Evolutionary conservation across 2,888 invertebrate species (phyloP), one percentile per base, ranked within the genome.

Genomic region (Sinhomidia bicolor): DNA sequence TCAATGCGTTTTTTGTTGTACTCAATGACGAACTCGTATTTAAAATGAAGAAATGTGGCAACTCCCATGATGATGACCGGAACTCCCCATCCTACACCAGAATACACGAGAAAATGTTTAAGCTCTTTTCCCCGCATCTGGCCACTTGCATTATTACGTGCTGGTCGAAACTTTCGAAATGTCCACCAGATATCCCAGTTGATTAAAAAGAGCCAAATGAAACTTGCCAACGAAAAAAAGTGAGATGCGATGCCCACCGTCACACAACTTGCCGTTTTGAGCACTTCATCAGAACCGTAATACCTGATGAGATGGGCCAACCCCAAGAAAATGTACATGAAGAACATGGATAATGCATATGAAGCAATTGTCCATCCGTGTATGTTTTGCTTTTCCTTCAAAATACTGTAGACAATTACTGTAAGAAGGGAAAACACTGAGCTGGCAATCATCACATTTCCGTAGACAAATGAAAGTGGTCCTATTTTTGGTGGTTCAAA

Each of bases 171-270:
- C 0, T 87, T 91, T 90, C 89, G 74, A 60, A 92, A 92, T 9
- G 92, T 92, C 44, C 65, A 86, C 89, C 90, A 92, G 12, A 91
- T 79, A 82, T 91, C 91, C 85, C 86, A 90, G 76, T 91, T 91
- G 57, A 92, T 88, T 23, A 91, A 44, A 10, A 91, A 85, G 9
- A 91, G 87, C 92, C 91, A 92, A 4, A 90, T 71, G 57, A 91
- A 91, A 20, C 91, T 90, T 0, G 91, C 84, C 12, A 92, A 47
- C 3, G 89, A 91, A 65, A 90, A 90, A 41, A 92, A 90, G 29
- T 92, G 90, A 10, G 89, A 85, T 3, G 88, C 90, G n/a, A 91
- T 90, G 6, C 90, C 91, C 44, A 91, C 84, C 5, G 85, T 32
- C 23, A 86, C 88, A 76, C 91, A 91, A 23, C 88, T 71, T 3